A percentile compares a stretch with the other conserved stretches of the same genome.
Conservation (phyloP, 2,113 vertebrate genomes). For the Pseudois nayaur region DNA sequence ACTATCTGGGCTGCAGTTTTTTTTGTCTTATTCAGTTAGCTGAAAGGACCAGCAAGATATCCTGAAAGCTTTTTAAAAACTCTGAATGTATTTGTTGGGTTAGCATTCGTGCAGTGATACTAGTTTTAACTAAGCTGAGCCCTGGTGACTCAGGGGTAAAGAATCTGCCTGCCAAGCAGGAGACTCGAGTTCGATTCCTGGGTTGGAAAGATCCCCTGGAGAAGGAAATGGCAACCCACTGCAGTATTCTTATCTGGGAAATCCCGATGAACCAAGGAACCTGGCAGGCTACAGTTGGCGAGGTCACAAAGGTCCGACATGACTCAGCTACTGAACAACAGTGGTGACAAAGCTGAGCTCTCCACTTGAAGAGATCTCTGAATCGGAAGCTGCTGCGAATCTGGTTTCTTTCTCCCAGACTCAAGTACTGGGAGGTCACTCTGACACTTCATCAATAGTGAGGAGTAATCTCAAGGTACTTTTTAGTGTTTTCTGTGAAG, state of each 20-base stretch:
- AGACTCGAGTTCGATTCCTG: not conserved
- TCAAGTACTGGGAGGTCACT: not conserved
- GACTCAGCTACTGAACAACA: not conserved
- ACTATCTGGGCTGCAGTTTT: not conserved
- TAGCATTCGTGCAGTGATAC: not conserved
- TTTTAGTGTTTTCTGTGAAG: not conserved
- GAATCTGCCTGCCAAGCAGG: not conserved
- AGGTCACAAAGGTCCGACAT: accelerated
- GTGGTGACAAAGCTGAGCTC: not conserved
- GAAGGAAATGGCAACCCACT: not conserved
- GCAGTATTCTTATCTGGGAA: not conserved
- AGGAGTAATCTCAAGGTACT: not conserved
- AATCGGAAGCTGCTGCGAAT: not conserved
- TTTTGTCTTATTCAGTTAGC: not conserved
- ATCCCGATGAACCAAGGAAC: not conserved
- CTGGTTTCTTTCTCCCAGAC: not conserved
- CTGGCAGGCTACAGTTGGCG: not conserved
- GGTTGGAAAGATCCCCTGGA: not conserved
- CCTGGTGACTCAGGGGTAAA: not conserved
- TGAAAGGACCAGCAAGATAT: not conserved
- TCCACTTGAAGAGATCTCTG: not conserved
- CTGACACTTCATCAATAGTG: not conserved
- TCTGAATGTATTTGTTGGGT: not conserved
- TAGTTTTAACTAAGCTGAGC: not conserved
- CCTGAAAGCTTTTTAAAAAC: not conserved